Percentiles rank a stretch among this genome's conserved stretches.
phyloP scores from a whole-genome alignment of 2,797 vertebrate genomes.

The Hybognathus amarus region DNA sequence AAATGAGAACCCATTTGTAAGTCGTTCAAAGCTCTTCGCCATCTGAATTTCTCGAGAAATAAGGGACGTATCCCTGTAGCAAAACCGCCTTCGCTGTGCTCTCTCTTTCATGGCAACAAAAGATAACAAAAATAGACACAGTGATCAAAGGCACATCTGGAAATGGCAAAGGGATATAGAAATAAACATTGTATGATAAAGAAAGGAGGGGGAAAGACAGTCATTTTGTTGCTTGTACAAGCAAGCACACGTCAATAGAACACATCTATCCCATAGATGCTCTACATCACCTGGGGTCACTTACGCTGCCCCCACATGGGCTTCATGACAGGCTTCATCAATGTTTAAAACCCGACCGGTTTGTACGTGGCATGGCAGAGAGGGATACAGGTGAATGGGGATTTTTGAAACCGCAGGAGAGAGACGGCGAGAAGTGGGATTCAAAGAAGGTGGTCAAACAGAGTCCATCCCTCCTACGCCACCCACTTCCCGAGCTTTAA shows the following conservation, averaged over 20 bases:
- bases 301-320: conserved; percentile 59
- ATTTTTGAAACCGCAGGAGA: conserved; percentile 11
- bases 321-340: conserved; percentile 66
- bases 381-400: conserved; percentile 28
- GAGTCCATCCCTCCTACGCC: conserved; percentile 45
- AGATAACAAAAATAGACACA: conserved; percentile 73
- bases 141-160: conserved; percentile 79
- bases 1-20: conserved; percentile 63
- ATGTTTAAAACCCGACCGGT: conserved; percentile 69
- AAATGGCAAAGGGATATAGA: conserved; percentile 68
- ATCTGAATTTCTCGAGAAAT: conserved; percentile 51
- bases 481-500: conserved; percentile 49
- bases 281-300: conserved; percentile 72
- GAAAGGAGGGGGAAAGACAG: conserved; percentile 48
- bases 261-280: conserved; percentile 68
- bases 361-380: conserved; percentile 21
- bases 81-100: conserved; percentile 64
- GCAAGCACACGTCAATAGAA: conserved; percentile 51
- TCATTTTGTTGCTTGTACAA: conserved; percentile 66
- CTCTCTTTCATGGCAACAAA: conserved; percentile 71
- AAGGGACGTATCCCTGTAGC: conserved; percentile 27
- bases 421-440: conserved; percentile 41
- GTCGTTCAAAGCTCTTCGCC: conserved; percentile 63
- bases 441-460: conserved; percentile 52
- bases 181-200: conserved; percentile 67